These are phyloP conservation scores for Willisornis vidua DNA, from an alignment of 2,113 vertebrate species.

Conservation along the genomic window DNA sequence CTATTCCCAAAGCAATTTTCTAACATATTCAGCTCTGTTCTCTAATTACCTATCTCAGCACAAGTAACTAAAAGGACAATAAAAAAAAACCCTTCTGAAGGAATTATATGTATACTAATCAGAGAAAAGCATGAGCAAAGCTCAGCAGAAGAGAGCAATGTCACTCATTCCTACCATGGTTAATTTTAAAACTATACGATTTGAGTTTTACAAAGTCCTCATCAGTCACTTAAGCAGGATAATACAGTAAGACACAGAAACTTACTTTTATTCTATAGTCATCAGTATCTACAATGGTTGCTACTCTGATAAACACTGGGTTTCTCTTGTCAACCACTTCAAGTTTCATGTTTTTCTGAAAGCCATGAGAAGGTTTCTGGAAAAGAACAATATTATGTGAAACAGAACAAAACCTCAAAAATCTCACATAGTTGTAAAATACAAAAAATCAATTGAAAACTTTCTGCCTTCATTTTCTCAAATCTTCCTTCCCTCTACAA, in stretches of 20 bases:
- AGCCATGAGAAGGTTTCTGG: constrained; percentile 85
- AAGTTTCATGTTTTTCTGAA: constrained; percentile 86
- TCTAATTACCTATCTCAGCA: not conserved
- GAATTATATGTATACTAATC: not conserved
- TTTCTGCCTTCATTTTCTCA: not conserved
- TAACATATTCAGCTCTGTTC: not conserved
- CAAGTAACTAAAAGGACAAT: not conserved
- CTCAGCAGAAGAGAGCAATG: not conserved
- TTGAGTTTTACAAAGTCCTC: not conserved
- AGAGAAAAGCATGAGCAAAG: not conserved
- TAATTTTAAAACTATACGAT: not conserved
- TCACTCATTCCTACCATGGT: not conserved
- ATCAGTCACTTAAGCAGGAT: not conserved
- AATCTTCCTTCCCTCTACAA: not conserved
- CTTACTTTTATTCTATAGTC: constrained; percentile 85
- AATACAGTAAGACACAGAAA: not conserved
- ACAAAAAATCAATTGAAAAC: not conserved
- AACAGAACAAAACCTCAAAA: not conserved
- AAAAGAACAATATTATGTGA: not conserved
- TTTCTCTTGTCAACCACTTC: constrained; percentile 87
- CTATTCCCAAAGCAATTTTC: not conserved
- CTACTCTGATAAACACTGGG: constrained; percentile 83
- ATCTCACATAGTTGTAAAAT: not conserved
- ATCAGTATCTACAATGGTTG: constrained; percentile 81
- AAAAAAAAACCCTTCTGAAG: not conserved